Evolutionary conservation across 2,888 invertebrate genomes (phyloP), one percentile per base, ranked within the genome.

Genomic region (Acanthopleura granulata): DNA sequence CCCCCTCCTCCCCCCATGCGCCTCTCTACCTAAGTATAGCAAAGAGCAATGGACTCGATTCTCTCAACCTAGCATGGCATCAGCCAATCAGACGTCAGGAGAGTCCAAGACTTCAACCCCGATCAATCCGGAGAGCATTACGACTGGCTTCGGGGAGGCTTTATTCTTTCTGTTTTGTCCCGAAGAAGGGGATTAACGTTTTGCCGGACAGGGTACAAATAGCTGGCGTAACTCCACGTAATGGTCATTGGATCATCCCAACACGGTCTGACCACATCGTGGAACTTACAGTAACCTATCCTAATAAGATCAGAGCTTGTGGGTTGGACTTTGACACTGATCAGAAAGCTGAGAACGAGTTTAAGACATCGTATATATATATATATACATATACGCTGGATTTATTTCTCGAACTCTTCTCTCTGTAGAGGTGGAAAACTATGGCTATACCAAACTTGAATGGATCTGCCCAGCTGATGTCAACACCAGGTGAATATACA

Each of bases 401-500:
- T 9, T 3, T 40, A 40, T 40, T 40, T 40, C 4, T 3, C 40
- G 9, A 40, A 40, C 40, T 40, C 40, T 9, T 40, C 9, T 40
- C 9, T 40, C 40, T 40, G 40, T 40, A 40, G 40, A 40, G 40
- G 6, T 12, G 57, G 57, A 22, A 57, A n/a, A n/a, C 57, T 12
- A 57, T 57, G 57, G 57, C 57, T 18, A 18, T n/a, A 57, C 57
- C 57, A 57, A 57, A 18, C 6, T 57, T 57, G 18, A 57, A 18
- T 57, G 57, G 57, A 57, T 57, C 57, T 57, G 57, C 57, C 3
- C 57, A 57, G 12, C 57, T 57, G 3, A 18, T 57, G 22, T 57
- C 57, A 57, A 57, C 57, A 18, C 57, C 57, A 57, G 57, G 57
- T 57, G 22, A 57, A 22, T n/a, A 57, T 51, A 51, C n/a, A n/a